These are phyloP conservation scores for Limnephilus auricula DNA, from an alignment of 2,888 invertebrate species.

Conservation along the genomic window DNA sequence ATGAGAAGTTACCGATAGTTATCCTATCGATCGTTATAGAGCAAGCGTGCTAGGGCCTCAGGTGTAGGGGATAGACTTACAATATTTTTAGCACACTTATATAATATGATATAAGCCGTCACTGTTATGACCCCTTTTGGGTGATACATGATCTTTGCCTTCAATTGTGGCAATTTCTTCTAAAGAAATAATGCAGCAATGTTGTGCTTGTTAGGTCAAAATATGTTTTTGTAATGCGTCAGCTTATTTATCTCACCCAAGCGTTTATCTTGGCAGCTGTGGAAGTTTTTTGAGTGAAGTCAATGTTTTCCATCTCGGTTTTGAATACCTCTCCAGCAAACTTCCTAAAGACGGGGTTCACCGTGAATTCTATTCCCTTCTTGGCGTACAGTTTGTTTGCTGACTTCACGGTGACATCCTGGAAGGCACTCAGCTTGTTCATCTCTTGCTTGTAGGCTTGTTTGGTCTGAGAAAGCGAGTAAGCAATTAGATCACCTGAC, in stretches of 20 bases:
- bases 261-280: constrained; percentile 83
- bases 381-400: constrained; percentile 86
- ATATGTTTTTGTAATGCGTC: not conserved
- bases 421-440: constrained; percentile 66
- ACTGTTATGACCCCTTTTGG: too few relatives aligned
- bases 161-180: not conserved
- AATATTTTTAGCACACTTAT: too few relatives aligned
- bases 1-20: too few relatives aligned
- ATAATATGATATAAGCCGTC: too few relatives aligned
- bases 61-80: too few relatives aligned
- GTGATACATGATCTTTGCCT: too few relatives aligned
- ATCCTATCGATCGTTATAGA: too few relatives aligned
- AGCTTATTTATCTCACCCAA: constrained; percentile 78
- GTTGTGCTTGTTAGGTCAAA: not conserved
- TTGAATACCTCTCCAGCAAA: constrained; percentile 80
- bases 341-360: constrained; percentile 78
- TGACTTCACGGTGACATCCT: constrained; percentile 79
- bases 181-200: not conserved
- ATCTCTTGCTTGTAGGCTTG: constrained; percentile 60
- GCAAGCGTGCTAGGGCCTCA: too few relatives aligned
- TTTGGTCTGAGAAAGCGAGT: constrained; percentile 52
- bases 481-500: too few relatives aligned
- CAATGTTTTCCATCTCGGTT: constrained; percentile 79
- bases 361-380: constrained; percentile 72
- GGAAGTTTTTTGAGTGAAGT: constrained; percentile 77